Conservation (phyloP, 2,113 vertebrate species). For the Calidris pugnax region DNA sequence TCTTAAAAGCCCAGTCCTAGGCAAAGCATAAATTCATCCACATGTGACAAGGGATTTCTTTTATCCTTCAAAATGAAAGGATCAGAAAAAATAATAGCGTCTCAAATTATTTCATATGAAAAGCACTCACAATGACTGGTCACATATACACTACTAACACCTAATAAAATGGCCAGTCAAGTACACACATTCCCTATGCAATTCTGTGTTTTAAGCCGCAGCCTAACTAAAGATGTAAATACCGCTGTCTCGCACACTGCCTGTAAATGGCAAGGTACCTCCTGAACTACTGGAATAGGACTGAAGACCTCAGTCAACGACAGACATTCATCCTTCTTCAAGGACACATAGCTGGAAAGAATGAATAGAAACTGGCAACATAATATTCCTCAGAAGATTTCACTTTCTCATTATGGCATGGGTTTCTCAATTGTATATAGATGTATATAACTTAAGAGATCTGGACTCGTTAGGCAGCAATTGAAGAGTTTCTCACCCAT, state of each 20-base stretch:
- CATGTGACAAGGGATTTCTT: background rate
- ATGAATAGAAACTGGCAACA: background rate
- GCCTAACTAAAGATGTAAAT: background rate
- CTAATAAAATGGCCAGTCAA: background rate
- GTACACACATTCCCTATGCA: background rate
- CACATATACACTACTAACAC: background rate
- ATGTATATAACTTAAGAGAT: background rate
- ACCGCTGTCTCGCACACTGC: background rate
- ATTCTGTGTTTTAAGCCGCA: background rate
- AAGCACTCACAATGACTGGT: background rate
- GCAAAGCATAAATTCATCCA: background rate
- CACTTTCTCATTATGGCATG: background rate
- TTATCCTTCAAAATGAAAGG: background rate
- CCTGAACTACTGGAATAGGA: background rate
- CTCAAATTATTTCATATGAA: background rate
- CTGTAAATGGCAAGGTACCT: background rate
- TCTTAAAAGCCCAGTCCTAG: background rate
- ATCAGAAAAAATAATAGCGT: background rate
- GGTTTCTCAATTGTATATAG: background rate
- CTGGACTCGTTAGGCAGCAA: background rate
- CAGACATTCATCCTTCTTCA: background rate
- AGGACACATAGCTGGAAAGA: background rate
- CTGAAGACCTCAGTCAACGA: background rate
- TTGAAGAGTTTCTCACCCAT: background rate
- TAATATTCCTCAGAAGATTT: background rate